These are phyloP conservation scores for Crocuta crocuta DNA, from an alignment of 2,113 vertebrate genomes.

Conservation along the genomic window DNA sequence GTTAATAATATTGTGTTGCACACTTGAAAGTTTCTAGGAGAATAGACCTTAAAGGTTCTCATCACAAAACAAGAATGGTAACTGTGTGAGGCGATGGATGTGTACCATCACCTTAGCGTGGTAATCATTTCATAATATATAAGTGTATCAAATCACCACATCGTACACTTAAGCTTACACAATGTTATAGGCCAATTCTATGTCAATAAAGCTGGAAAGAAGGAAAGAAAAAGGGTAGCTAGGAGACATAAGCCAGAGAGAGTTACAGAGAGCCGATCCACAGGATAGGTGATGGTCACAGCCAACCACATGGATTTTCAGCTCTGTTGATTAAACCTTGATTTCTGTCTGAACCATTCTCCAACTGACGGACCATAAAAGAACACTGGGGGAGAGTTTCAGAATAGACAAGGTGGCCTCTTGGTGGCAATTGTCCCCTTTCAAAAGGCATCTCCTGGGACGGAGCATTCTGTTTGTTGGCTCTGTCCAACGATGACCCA, in stretches of 20 bases:
- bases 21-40: background rate
- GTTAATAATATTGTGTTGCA: accelerated
- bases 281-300: background rate
- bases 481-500: background rate
- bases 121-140: background rate
- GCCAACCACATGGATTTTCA: background rate
- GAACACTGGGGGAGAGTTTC: background rate
- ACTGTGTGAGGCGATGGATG: background rate
- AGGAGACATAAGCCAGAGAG: background rate
- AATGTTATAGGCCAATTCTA: background rate
- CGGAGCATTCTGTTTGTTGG: background rate
- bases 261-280: background rate
- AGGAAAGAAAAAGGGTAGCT: background rate
- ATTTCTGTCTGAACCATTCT: background rate
- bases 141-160: background rate
- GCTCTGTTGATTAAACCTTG: background rate
- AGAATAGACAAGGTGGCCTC: background rate
- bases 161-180: background rate
- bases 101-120: background rate
- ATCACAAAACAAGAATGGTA: background rate
- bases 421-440: background rate
- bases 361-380: background rate
- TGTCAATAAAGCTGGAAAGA: background rate
- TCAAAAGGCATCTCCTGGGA: background rate
- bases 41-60: background rate